A percentile compares a stretch with the other conserved stretches of the same genome.
phyloP scores from a whole-genome alignment of 2,113 vertebrate genomes.

The Picathartes gymnocephalus region DNA sequence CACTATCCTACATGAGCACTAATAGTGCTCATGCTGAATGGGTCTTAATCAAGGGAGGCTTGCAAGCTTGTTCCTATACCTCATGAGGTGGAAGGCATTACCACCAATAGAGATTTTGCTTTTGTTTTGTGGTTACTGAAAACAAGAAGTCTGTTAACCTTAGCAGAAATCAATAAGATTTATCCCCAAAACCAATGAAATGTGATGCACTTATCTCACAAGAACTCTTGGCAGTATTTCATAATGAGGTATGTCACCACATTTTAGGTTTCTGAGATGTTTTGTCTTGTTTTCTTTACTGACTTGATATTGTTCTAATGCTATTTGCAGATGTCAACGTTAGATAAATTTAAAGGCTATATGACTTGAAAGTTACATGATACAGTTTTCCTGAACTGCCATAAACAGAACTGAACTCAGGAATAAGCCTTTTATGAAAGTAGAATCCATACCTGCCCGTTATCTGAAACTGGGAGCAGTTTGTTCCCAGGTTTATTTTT shows the following conservation, averaged over 20 bases:
- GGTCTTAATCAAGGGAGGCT: not conserved
- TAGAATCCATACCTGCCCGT: not conserved
- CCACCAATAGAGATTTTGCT: not conserved
- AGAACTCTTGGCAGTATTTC: not conserved
- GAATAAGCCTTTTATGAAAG: not conserved
- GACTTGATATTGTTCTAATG: not conserved
- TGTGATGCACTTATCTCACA: not conserved
- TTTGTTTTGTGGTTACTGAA: not conserved
- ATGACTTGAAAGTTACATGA: not conserved
- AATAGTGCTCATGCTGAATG: not conserved
- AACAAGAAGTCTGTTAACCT: not conserved
- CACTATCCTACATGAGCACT: not conserved
- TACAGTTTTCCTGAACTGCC: not conserved
- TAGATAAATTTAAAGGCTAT: not conserved
- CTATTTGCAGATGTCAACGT: not conserved
- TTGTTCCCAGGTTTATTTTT: not conserved
- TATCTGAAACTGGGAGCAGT: not conserved
- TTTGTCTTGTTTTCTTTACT: not conserved
- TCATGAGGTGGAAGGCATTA: not conserved
- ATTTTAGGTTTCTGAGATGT: not conserved
- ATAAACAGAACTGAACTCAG: not conserved
- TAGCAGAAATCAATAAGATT: not conserved
- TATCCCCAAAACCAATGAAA: not conserved
- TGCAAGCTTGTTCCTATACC: not conserved
- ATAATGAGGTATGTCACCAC: not conserved